Evolutionary conservation across 2,888 invertebrate genomes (phyloP), one percentile per base, ranked within the genome.

Genomic region (Geophilus truncorum): DNA sequence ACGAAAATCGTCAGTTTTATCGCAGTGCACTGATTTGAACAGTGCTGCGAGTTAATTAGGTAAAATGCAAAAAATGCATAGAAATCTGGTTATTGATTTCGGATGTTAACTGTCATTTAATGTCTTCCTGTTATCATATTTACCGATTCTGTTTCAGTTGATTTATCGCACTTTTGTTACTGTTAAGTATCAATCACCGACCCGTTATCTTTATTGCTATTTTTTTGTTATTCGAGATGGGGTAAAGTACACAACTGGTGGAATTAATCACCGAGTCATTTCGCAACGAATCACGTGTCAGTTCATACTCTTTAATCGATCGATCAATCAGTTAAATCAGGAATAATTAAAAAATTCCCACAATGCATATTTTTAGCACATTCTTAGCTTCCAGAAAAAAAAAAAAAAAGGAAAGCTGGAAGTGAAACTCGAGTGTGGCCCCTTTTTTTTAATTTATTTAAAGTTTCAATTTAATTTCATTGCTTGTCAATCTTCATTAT

Each of bases 401-500:
- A n/a, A n/a, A n/a, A n/a, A n/a, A n/a, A n/a, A n/a, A n/a, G n/a
- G n/a, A n/a, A n/a, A n/a, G n/a, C n/a, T n/a, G n/a, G n/a, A n/a
- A 2, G 3, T 57, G 57, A 57, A 57, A 57, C 57, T 23, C 57
- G 18, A 57, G 57, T 57, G 23, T 57, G 23, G 57, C 57, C 23
- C 23, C 23, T 15, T 1, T 18, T 57, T 57, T 15, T 9, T 4
- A 51, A 51, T 51, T 51, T 51, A 40, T 9, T 40, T 40, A 40
- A 40, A 40, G 36, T 40, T 40, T 40, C 36, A 57, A 57, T 57
- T 9, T 57, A 57, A 57, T 57, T 57, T 57, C 57, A 57, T 57
- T 57, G 57, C 57, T 57, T 57, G 57, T 57, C 57, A 57, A n/a
- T 57, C 57, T 57, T 57, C 57, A 57, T 57, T 57, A 57, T 57